Evolutionary conservation across 1,140 invertebrate species (phyloP).

Genomic region (Microplitis mediator): DNA sequence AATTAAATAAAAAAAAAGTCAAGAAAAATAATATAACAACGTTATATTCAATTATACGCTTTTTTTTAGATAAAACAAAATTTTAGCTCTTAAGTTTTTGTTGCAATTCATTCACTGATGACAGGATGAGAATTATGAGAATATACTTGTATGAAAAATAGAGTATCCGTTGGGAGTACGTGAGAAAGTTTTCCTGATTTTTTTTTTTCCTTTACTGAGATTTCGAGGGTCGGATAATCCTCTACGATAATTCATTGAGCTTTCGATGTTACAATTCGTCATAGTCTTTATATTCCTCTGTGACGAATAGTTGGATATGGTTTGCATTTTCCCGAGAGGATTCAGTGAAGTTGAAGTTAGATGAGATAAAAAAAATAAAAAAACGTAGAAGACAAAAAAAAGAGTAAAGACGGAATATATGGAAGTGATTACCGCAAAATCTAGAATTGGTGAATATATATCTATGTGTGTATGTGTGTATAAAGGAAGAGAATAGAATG

Average conservation of each 20-base stretch:
- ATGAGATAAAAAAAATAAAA: neutral
- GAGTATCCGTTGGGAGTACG: neutral
- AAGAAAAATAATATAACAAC: too few relatives aligned
- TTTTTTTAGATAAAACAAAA: too few relatives aligned
- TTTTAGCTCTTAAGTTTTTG: too few relatives aligned
- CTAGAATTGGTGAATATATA: too few relatives aligned
- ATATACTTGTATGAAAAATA: conserved; percentile 4
- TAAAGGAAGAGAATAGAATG: neutral
- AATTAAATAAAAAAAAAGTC: too few relatives aligned
- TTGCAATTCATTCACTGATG: too few relatives aligned
- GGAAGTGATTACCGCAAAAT: neutral
- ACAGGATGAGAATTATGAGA: conserved; percentile 6
- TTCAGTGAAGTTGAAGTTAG: neutral
- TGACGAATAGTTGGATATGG: conserved; percentile 1
- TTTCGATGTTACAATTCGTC: conserved; percentile 17
- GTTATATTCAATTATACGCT: too few relatives aligned
- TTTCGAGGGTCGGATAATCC: conserved; percentile 5
- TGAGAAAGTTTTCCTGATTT: neutral
- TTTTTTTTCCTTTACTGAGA: neutral
- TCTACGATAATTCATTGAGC: conserved; percentile 15
- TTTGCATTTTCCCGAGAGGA: neutral
- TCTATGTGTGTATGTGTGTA: neutral
- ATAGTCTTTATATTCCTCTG: conserved; percentile 1
- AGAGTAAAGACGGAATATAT: neutral
- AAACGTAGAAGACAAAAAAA: neutral